A percentile compares a stretch with the other conserved stretches of the same genome.
Evolutionary conservation across 1,140 invertebrate species (phyloP).

Genomic region (Dinothrombium tinctorium): DNA sequence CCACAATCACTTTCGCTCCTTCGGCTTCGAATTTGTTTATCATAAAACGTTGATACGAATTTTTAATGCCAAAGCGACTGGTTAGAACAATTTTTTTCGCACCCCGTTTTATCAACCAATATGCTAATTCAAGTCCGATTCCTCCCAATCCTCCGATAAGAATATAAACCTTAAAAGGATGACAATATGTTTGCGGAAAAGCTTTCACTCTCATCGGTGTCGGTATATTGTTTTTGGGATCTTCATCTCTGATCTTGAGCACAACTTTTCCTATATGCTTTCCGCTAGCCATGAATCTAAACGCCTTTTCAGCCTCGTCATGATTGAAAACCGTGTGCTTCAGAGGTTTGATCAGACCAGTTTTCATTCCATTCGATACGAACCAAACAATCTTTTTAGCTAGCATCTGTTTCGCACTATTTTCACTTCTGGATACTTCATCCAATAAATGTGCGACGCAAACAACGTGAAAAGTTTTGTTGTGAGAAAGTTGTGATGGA

Average conservation of each 20-base stretch:
- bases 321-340: conserved; percentile 52
- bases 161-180: conserved; percentile 62
- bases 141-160: conserved; percentile 75
- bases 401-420: not conserved
- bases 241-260: conserved; percentile 17
- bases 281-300: conserved; percentile 78
- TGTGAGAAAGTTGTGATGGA: conserved; percentile 48
- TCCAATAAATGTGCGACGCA: conserved; percentile 69
- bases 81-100: conserved; percentile 14
- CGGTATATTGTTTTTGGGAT: too few species aligned
- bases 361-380: conserved; percentile 52
- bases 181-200: conserved; percentile 59
- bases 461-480: conserved; percentile 85
- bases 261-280: conserved; percentile 89
- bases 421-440: conserved; percentile 26
- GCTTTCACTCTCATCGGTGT: too few species aligned
- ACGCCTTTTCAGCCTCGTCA: conserved; percentile 71
- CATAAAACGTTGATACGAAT: conserved; percentile 56
- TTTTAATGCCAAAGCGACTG: conserved; percentile 17
- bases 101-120: conserved; percentile 48
- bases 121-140: conserved; percentile 69
- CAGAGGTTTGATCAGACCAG: conserved; percentile 58
- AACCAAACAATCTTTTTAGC: conserved; percentile 20
- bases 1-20: conserved; percentile 39
- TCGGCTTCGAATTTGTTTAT: conserved; percentile 33